phyloP scores from a whole-genome alignment of 2,888 invertebrate genomes.

The Salpingus planirostris region DNA sequence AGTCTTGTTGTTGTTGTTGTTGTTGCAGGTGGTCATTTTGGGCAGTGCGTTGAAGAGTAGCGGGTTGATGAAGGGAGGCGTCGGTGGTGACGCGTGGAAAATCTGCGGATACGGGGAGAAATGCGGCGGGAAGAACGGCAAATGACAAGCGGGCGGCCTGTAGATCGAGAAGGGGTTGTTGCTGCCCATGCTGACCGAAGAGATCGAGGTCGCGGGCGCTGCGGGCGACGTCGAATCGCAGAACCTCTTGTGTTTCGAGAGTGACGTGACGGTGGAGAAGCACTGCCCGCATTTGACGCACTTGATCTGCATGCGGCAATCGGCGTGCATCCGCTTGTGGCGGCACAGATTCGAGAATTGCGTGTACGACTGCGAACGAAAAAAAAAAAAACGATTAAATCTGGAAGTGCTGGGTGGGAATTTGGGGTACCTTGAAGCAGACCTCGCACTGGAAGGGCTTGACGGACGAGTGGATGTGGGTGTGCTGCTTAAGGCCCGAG shows the following conservation, averaged over 20 bases:
- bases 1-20: no score
- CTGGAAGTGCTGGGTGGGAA: neutral
- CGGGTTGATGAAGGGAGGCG: slow-evolving; percentile 54
- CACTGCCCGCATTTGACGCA: slow-evolving; percentile 91
- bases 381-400: slow-evolving; percentile 25
- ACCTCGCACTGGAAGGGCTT: slow-evolving; percentile 97
- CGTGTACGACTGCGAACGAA: slow-evolving; percentile 88
- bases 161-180: slow-evolving; percentile 61
- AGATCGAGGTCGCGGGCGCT: slow-evolving; percentile 32
- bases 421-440: slow-evolving; percentile 71
- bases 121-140: slow-evolving; percentile 56
- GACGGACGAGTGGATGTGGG: slow-evolving; percentile 96
- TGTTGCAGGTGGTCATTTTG: slow-evolving; percentile 29
- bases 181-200: slow-evolving; percentile 33
- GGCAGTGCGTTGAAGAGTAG: slow-evolving; percentile 52
- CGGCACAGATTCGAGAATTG: slow-evolving; percentile 99
- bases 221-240: slow-evolving; percentile 73
- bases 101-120: slow-evolving; percentile 43
- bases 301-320: slow-evolving; percentile 88
- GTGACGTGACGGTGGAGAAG: slow-evolving; percentile 83
- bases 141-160: slow-evolving; percentile 49
- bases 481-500: slow-evolving; percentile 97
- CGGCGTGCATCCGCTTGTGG: slow-evolving; percentile 98
- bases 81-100: slow-evolving; percentile 40
- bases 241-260: slow-evolving; percentile 93